These are phyloP conservation scores for Solenopsis fugax DNA, from an alignment of 1,140 invertebrate genomes.

Conservation along the genomic window DNA sequence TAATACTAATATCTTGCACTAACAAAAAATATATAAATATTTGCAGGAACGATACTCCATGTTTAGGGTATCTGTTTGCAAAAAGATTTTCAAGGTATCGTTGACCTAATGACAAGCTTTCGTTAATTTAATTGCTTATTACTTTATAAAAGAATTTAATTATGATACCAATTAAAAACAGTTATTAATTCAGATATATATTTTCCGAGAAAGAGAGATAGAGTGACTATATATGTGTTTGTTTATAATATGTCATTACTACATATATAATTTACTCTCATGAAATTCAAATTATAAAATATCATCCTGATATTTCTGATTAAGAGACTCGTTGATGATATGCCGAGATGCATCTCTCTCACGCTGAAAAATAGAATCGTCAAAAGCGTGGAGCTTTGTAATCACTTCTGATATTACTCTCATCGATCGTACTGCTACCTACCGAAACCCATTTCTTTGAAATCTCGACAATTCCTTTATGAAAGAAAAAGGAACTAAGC, in stretches of 20 bases:
- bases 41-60: background rate
- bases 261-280: conserved; percentile 11
- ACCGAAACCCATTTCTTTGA: conserved; percentile 35
- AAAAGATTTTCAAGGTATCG: background rate
- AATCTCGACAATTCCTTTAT: conserved; percentile 38
- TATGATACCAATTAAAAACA: conserved; percentile 41
- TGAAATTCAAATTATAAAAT: conserved; percentile 14
- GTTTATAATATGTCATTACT: conserved; percentile 35
- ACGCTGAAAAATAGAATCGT: conserved; percentile 39
- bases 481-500: background rate
- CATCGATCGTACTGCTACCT: conserved; percentile 38
- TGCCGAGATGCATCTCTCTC: background rate
- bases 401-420: conserved; percentile 66
- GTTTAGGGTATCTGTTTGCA: conserved; percentile 2
- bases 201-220: background rate
- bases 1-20: background rate
- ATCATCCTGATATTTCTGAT: conserved; percentile 38
- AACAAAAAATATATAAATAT: background rate
- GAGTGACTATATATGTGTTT: background rate
- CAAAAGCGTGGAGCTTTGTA: conserved; percentile 50
- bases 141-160: conserved; percentile 36
- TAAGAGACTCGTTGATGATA: conserved; percentile 49
- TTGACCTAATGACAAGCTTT: background rate
- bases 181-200: conserved; percentile 24
- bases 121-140: conserved; percentile 16